Conservation (phyloP, 2,888 invertebrate species). For the Leucophenga montana region DNA sequence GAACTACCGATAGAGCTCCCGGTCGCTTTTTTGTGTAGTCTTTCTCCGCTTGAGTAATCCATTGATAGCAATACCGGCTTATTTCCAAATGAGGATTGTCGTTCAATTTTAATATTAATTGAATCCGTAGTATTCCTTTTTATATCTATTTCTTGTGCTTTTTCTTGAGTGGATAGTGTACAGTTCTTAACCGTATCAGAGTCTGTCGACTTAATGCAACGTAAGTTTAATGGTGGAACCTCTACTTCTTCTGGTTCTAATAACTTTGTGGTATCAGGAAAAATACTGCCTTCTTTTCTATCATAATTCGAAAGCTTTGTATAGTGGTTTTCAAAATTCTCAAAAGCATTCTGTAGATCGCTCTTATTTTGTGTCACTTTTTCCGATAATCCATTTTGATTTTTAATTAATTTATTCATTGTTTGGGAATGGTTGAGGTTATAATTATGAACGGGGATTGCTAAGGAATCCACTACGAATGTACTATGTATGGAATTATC, state of each 20-base stretch:
- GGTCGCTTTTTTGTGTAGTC: background rate
- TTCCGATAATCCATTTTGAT: background rate
- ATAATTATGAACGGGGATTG: too few relatives aligned
- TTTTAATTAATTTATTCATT: background rate
- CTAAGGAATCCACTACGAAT: background rate
- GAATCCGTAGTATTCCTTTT: slow-evolving; percentile 7
- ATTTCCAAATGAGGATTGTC: background rate
- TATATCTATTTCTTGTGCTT: background rate
- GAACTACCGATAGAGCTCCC: background rate
- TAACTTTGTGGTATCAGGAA: background rate
- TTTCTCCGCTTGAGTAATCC: background rate
- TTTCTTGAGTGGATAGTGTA: background rate
- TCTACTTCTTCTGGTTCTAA: background rate
- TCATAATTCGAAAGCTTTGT: too few relatives aligned
- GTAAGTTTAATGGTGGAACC: background rate
- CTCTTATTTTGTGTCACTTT: too few relatives aligned
- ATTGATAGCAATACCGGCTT: background rate
- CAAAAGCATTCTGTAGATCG: too few relatives aligned
- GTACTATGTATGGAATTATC: too few relatives aligned
- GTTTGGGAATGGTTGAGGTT: too few relatives aligned
- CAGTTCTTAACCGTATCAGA: background rate
- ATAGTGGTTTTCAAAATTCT: too few relatives aligned
- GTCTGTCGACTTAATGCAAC: too few relatives aligned
- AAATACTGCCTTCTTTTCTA: too few relatives aligned
- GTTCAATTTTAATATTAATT: background rate